Percentiles rank a stretch among this genome's conserved stretches.
These are phyloP conservation scores for Myotis findleyi DNA, from an alignment of 2,797 vertebrate species.

Conservation along the genomic window DNA sequence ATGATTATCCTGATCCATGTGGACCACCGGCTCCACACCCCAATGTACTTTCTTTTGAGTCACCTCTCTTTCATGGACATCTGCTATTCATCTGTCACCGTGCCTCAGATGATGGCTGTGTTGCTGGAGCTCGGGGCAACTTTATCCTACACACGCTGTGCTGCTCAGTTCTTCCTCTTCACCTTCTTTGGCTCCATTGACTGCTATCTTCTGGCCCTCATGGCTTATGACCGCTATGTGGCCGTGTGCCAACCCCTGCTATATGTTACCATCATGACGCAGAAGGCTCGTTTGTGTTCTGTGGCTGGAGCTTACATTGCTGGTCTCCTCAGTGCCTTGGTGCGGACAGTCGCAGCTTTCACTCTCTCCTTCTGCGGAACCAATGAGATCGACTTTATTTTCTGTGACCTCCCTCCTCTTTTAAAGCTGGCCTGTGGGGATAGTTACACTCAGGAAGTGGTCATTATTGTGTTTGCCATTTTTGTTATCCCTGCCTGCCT, in stretches of 20 bases:
- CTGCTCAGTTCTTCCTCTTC: conserved; percentile 70
- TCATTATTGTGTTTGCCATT: conserved; percentile 76
- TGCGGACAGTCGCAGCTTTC: conserved; percentile 61
- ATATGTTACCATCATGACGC: conserved; percentile 57
- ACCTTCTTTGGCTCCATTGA: conserved; percentile 66
- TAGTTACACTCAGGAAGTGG: conserved; percentile 67
- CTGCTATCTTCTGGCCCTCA: conserved; percentile 75
- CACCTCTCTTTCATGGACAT: conserved; percentile 77
- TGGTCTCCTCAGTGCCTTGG: conserved; percentile 58
- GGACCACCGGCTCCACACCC: conserved; percentile 63
- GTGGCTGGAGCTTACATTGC: conserved; percentile 45
- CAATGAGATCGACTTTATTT: conserved; percentile 62
- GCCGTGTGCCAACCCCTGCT: conserved; percentile 69
- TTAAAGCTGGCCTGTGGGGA: conserved; percentile 74
- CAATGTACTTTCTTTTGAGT: conserved; percentile 73
- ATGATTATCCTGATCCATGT: conserved; percentile 45
- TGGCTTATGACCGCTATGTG: conserved; percentile 75
- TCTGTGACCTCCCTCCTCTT: conserved; percentile 80
- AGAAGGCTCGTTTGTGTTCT: neutral
- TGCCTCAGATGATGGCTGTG: conserved; percentile 65
- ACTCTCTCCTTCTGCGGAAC: conserved; percentile 68
- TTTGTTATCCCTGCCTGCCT: conserved; percentile 74
- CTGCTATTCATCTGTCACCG: conserved; percentile 73
- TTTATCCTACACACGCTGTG: conserved; percentile 43
- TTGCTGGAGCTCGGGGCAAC: neutral